Conservation (phyloP, 2,113 vertebrate genomes). For the Nanger granti region DNA sequence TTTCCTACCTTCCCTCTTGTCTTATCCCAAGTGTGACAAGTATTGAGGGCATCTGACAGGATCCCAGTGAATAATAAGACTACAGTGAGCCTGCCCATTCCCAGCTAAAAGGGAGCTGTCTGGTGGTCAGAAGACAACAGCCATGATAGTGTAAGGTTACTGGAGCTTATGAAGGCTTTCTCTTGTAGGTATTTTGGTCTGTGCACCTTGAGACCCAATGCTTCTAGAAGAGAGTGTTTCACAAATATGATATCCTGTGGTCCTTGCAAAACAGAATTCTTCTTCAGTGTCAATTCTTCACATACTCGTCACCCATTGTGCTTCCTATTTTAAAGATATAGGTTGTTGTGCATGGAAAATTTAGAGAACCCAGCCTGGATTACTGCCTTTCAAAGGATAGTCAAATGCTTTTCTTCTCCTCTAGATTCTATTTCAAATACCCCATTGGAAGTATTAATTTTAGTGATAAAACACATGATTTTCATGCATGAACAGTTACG, state of each 20-base stretch:
- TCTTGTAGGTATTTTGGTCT: background rate
- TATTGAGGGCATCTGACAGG: constrained; percentile 45
- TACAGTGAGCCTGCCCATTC: background rate
- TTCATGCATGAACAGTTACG: background rate
- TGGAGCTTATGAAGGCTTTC: background rate
- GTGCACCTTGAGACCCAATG: background rate
- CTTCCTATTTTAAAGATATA: background rate
- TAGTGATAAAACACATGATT: background rate
- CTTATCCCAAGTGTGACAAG: constrained; percentile 49
- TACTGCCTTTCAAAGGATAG: background rate
- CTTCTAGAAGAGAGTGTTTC: background rate
- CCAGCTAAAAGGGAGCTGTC: constrained; percentile 74
- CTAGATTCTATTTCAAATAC: background rate
- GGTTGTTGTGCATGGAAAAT: background rate
- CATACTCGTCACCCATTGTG: background rate
- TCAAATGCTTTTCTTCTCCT: background rate
- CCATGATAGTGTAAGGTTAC: background rate
- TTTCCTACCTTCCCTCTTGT: background rate
- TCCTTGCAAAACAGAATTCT: background rate
- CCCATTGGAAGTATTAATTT: background rate
- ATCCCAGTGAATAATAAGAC: background rate
- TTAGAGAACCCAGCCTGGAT: background rate
- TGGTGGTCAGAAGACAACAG: background rate
- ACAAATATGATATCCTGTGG: background rate
- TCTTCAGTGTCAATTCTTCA: background rate